These are phyloP conservation scores for Lacerta viridis DNA, from an alignment of 2,797 vertebrate genomes.

Conservation along the genomic window DNA sequence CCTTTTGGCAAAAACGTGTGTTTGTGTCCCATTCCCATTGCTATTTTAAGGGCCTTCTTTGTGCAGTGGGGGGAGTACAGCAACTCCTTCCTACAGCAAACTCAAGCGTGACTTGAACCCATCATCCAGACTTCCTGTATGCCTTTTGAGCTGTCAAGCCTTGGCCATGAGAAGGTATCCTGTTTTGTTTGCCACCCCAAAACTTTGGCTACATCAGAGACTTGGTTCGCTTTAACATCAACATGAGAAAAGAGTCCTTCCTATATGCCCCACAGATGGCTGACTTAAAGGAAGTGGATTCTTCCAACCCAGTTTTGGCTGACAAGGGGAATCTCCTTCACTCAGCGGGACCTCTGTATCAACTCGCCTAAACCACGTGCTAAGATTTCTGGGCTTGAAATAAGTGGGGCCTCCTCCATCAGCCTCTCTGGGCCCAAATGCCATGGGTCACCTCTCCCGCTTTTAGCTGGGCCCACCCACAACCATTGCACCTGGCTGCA, in stretches of 20 bases:
- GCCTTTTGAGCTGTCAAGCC: neutral
- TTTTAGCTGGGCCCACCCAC: neutral
- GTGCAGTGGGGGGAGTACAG: neutral
- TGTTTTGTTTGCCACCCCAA: neutral
- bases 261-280: neutral
- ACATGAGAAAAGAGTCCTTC: too few relatives aligned
- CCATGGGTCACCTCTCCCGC: too few relatives aligned
- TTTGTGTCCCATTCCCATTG: too few relatives aligned
- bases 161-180: neutral
- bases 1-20: too few relatives aligned
- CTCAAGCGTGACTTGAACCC: too few relatives aligned
- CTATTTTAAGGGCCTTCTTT: neutral
- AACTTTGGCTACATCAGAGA: neutral
- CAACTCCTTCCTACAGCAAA: neutral
- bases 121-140: neutral
- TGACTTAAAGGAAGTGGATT: neutral
- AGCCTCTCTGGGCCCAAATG: too few relatives aligned
- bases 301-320: neutral
- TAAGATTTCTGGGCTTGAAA: neutral
- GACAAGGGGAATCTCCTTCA: neutral
- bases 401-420: neutral
- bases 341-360: neutral
- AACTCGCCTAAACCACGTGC: too few relatives aligned
- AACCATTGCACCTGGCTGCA: accelerated
- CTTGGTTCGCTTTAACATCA: neutral